phyloP scores from a whole-genome alignment of 1,140 invertebrate genomes.

The Drosophila nigromelanica region DNA sequence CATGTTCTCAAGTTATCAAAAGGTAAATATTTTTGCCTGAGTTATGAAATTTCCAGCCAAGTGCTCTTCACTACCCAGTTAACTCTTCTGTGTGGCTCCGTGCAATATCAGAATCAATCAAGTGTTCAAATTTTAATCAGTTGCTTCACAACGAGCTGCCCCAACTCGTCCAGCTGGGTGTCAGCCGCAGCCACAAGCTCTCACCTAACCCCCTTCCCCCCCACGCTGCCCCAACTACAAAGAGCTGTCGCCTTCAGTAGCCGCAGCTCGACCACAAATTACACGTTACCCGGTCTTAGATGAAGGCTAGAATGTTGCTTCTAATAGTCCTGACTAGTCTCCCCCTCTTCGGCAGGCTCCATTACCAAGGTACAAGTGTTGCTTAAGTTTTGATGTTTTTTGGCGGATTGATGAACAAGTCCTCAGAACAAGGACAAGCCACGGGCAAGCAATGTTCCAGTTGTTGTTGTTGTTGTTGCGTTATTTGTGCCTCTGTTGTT shows the following conservation, averaged over 20 bases:
- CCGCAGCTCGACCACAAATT: slow-evolving; percentile 64
- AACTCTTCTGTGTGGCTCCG: slow-evolving; percentile 15
- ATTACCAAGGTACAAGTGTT: slow-evolving; percentile 9
- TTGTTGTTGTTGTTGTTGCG: slow-evolving; percentile 43
- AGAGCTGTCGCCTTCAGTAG: slow-evolving; percentile 48
- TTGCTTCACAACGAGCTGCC: slow-evolving; percentile 63
- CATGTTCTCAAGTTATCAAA: slow-evolving; percentile 64
- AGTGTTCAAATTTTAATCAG: slow-evolving; percentile 77
- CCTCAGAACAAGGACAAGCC: slow-evolving; percentile 37
- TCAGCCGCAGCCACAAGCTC: slow-evolving; percentile 32
- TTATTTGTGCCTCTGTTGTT: slow-evolving; percentile 54
- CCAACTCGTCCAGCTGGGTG: slow-evolving; percentile 70
- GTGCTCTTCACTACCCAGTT: slow-evolving; percentile 30
- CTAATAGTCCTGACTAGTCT: not conserved
- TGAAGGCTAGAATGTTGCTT: slow-evolving; percentile 9
- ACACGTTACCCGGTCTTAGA: slow-evolving; percentile 51
- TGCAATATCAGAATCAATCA: slow-evolving; percentile 73
- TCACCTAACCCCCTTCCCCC: not conserved
- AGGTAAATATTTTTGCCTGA: slow-evolving; percentile 77
- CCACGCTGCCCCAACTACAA: not conserved
- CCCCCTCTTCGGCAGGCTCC: too few relatives aligned
- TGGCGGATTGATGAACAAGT: slow-evolving; percentile 74
- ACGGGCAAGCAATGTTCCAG: slow-evolving; percentile 25
- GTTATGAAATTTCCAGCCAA: slow-evolving; percentile 72
- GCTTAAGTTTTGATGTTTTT: slow-evolving; percentile 72